Base-by-base conservation (phyloP, 1,140 invertebrate genomes). In the Rhizoglyphus robini region DNA sequence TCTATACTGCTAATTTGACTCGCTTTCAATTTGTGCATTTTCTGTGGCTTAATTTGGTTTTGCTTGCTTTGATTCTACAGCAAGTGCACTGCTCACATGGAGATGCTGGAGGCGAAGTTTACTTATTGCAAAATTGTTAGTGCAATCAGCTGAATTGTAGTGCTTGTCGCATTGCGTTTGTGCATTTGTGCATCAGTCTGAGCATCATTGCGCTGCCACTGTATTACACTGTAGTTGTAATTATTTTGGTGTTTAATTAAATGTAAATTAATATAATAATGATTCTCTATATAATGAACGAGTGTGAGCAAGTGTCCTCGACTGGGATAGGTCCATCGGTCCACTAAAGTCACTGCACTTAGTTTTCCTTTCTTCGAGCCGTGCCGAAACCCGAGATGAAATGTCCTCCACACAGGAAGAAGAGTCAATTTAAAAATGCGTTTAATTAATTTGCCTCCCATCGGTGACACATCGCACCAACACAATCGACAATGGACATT, bases 251-350 rank as follows among this genome's bases (percentile, higher is more conserved):
- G 23, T 54, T 54, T 54, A 54, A 54, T 54, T 54, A 54, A 32
- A 54, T 54, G 23, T 54, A 54, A 54, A 54, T 54, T 54, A 54
- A 54, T 54, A 54, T 20, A 54, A 54, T n/a, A n/a, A n/a, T 54
- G 8, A 54, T 54, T 11, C 41, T 46, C 41, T 15, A 23, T 23
- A 23, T 15, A 15, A 46, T 15, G 23, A 46, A 15, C 41, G 23
- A 46, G 15, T 46, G 41, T 15, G 23, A 23, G 23, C 41, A 46
- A 23, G 41, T 23, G 23, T 15, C 15, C 41, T 46, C 41, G 41
- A 15, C 15, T 46, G 41, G 41, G 15, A 23, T 46, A 15, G 15
- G n/a, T n/a, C n/a, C n/a, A n/a, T n/a, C n/a, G n/a, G n/a, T n/a
- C n/a, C n/a, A n/a, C n/a, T n/a, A n/a, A 23, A 15, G 41, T 23